Base-by-base conservation (phyloP, 1,140 invertebrate genomes). In the Hydropsyche tenuis region DNA sequence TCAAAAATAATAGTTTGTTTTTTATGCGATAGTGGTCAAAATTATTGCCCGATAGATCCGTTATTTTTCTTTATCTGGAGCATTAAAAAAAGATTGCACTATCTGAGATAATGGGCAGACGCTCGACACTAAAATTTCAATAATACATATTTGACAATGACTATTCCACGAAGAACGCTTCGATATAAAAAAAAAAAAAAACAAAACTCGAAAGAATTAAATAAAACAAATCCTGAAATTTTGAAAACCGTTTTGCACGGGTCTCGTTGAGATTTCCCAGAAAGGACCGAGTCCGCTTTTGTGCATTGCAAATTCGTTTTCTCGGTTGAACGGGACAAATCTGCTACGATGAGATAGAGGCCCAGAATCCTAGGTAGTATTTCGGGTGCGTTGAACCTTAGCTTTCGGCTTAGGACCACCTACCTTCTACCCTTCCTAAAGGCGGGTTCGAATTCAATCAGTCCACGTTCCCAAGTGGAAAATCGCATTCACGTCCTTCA, bases 401-500 rank as follows among this genome's bases (percentile, higher is more conserved):
- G 56, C 30, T 65, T 45, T 65, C 27, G 30, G 63, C 63, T 65
- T 63, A 43, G 16, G 14, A 22, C 63, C 20, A n/a, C 18, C 22
- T 65, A 5, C 46, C 14, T 20, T 5, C n/a, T n/a, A 14, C 46
- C 14, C 14, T 42, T 16, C 56, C 56, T 11, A 4, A 25, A 22
- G 30, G n/a, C 16, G 45, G 64, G 20, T 22, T 22, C 56, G 65
- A 51, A 69, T 48, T 51, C 65, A 69, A 69, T 69, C 65, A 69
- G 65, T 5, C 65, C 23, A 51, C 45, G 16, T 69, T 51, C 46
- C 45, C 65, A 51, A 69, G 65, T 69, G 65, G 65, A 69, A 69
- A 69, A 69, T 69, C 65, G 65, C 65, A 69, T 69, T 69, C 65
- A 23, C 14, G 46, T 69, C 18, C 46, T 43, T 69, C 65, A 69